Evolutionary conservation across 2,113 vertebrate species (phyloP), one percentile per base, ranked within the genome.

Genomic region (Stigmatopora nigra): DNA sequence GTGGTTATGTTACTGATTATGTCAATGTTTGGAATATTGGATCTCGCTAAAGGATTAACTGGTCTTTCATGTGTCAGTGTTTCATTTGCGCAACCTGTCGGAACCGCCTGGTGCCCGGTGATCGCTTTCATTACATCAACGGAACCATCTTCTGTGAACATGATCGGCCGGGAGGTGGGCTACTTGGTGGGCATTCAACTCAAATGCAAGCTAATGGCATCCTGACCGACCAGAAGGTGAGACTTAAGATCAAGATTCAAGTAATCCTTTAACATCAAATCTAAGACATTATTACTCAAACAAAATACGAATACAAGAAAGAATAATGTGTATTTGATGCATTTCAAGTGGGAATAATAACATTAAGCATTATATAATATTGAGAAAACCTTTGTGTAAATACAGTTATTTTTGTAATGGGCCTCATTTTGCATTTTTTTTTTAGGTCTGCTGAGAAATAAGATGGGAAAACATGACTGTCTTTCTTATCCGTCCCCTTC

Each of bases 101-200:
- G 71, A 91, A 90, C 79, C 86, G 90, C 13, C 81, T 92, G 70
- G 86, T 92, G 13, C 90, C 91, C 0, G 91, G 91, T 0, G 91
- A 92, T 75, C 82, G 90, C 56, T 92, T 92, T 61, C 91, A 91
- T 79, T 92, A 91, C 44, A 67, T 92, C 62, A 89, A 91, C 1
- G 91, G 91, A 48, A 87, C 89, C 1, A 90, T 92, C 73, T 92
- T 91, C 81, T 92, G 91, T 53, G 91, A 92, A 70, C 91, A 91
- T 7, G 91, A 92, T 76, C 86, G 88, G 61, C 91, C 91, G 0
- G 87, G 88, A 14, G 83, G 80, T 5, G 84, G 78, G 0, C 80
- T 91, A 61, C 82, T 91, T 49, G 65, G 72, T 36, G 83, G 86
- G 56, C 91, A 90, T 77, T 75, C 89, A 10, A 63, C 84, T 22